Evolutionary conservation across 2,113 vertebrate species (phyloP).

Genomic region (Heterotilapia buettikoferi): DNA sequence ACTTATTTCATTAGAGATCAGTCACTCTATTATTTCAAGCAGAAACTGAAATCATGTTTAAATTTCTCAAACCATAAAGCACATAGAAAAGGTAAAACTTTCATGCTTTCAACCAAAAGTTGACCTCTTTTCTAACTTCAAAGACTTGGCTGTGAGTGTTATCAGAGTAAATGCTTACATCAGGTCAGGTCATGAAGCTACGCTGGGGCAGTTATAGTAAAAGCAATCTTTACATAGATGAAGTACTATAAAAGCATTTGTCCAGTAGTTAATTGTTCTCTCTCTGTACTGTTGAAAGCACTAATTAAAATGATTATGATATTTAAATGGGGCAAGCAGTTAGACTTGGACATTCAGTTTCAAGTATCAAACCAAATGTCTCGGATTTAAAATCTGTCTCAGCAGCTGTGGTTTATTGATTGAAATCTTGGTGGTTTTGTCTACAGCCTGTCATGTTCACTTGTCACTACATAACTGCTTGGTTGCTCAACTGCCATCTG

Average conservation of each 20-base stretch:
- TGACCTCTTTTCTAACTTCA: not conserved
- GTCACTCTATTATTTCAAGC: not conserved
- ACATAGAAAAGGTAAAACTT: slow-evolving; percentile 1
- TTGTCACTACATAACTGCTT: not conserved
- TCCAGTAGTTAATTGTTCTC: not conserved
- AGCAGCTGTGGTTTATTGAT: not conserved
- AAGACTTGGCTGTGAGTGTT: not conserved
- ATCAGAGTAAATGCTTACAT: not conserved
- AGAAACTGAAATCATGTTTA: not conserved
- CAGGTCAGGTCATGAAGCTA: not conserved
- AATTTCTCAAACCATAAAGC: not conserved
- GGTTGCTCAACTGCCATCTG: not conserved
- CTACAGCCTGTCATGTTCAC: not conserved
- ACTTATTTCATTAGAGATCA: slow-evolving; percentile 31
- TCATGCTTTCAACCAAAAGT: not conserved
- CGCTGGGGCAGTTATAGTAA: not conserved
- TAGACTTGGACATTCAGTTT: not conserved
- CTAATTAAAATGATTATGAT: not conserved
- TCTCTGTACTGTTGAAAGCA: not conserved
- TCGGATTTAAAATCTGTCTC: not conserved
- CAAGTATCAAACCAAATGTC: not conserved
- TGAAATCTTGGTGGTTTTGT: not conserved
- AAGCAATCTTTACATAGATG: not conserved
- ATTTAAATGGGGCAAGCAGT: not conserved
- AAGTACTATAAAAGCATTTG: not conserved